These are phyloP conservation scores for Crax fasciolata DNA, from an alignment of 2,797 vertebrate genomes.

Conservation along the genomic window DNA sequence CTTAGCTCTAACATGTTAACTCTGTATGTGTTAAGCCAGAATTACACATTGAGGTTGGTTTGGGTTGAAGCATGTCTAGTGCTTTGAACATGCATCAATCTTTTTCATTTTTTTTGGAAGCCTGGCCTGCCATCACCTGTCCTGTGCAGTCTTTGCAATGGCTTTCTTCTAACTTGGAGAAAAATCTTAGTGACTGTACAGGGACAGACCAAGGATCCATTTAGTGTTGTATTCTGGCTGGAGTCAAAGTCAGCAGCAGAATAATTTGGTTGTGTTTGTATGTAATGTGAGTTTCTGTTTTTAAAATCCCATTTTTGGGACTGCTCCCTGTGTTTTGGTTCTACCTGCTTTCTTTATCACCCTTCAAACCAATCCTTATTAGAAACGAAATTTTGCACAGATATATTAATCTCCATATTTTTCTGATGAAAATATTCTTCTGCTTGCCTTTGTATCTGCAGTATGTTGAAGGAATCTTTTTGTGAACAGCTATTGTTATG, in stretches of 20 bases:
- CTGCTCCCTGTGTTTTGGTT: conserved; percentile 16
- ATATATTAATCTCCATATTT: not conserved
- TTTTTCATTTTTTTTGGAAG: not conserved
- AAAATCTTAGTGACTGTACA: not conserved
- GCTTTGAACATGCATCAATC: not conserved
- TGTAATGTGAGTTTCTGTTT: not conserved
- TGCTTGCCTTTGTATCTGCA: not conserved
- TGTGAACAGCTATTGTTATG: conserved; percentile 64
- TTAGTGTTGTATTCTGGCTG: not conserved
- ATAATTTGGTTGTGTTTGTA: not conserved
- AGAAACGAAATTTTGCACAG: not conserved
- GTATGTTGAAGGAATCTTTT: conserved; percentile 25
- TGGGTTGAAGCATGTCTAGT: not conserved
- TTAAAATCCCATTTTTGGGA: not conserved
- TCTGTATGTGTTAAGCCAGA: not conserved
- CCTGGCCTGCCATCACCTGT: no score
- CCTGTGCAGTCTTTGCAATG: not conserved
- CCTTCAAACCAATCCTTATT: not conserved
- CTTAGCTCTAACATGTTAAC: not conserved
- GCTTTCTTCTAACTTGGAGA: not conserved
- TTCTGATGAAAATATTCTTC: not conserved
- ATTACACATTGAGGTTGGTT: not conserved
- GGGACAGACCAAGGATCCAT: not conserved
- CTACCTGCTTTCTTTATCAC: conserved; percentile 9
- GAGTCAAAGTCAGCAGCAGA: not conserved